These are phyloP conservation scores for Dunckerocampus dactyliophorus DNA, from an alignment of 2,113 vertebrate genomes.

Conservation along the genomic window DNA sequence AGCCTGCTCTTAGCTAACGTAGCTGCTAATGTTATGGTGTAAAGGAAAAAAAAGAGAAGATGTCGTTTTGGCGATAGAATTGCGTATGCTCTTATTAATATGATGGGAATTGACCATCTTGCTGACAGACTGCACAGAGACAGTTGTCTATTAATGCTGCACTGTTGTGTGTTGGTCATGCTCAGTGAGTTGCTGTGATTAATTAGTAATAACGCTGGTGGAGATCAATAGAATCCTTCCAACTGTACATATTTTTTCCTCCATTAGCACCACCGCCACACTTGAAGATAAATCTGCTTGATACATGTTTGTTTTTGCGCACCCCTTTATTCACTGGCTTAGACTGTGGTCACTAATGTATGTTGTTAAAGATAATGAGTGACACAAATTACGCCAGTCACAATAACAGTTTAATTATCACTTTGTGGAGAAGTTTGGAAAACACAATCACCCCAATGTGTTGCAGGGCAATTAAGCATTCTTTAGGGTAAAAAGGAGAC, in stretches of 20 bases:
- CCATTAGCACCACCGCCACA: background rate
- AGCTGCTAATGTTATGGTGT: slow-evolving; percentile 1
- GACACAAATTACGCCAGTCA: background rate
- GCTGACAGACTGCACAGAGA: slow-evolving; percentile 39
- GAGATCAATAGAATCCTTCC: slow-evolving; percentile 7
- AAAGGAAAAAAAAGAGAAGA: background rate
- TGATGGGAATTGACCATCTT: slow-evolving; percentile 24
- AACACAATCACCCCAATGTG: slow-evolving; percentile 22
- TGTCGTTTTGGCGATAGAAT: background rate
- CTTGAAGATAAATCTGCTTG: background rate
- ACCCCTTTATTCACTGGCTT: background rate
- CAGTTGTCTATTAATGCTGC: slow-evolving; percentile 33
- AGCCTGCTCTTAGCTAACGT: slow-evolving; percentile 36
- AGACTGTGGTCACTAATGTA: background rate
- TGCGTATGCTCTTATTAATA: slow-evolving; percentile 20
- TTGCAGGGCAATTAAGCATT: slow-evolving; percentile 36
- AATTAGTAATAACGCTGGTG: slow-evolving; percentile 40
- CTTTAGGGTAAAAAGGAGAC: slow-evolving; percentile 37
- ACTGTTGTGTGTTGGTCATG: slow-evolving; percentile 22
- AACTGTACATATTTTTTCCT: background rate
- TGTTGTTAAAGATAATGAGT: background rate
- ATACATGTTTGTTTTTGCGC: slow-evolving; percentile 10
- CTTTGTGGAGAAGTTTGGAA: background rate
- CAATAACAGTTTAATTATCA: background rate
- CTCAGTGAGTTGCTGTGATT: slow-evolving; percentile 48